A percentile compares a stretch with the other conserved stretches of the same genome.
Conservation (phyloP, 1,140 invertebrate genomes). For the Liolophura sinensis region DNA sequence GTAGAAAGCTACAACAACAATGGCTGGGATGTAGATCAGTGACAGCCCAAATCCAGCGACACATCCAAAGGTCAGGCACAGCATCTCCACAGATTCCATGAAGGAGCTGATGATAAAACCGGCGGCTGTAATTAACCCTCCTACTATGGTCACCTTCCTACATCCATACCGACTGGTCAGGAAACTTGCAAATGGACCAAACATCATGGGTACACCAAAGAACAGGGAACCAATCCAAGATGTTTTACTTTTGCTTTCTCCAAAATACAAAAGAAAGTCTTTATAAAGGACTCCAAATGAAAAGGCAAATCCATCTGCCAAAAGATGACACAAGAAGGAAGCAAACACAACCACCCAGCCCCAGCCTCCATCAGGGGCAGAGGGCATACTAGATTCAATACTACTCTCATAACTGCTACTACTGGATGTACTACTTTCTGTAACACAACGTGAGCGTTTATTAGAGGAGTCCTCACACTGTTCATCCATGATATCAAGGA, state of each 20-base stretch:
- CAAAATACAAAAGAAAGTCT: constrained; percentile 80
- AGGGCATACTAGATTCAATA: constrained; percentile 35
- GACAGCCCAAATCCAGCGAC: constrained; percentile 85
- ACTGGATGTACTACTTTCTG: constrained; percentile 1
- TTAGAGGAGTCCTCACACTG: neutral
- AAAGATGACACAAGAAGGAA: constrained; percentile 87
- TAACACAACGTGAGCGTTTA: neutral
- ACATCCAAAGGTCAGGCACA: constrained; percentile 84
- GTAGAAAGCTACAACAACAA: constrained; percentile 79
- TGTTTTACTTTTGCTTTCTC: constrained; percentile 81
- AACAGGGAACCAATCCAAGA: constrained; percentile 71
- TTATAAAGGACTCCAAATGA: constrained; percentile 60
- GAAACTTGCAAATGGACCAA: constrained; percentile 86
- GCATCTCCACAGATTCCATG: constrained; percentile 57
- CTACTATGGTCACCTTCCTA: constrained; percentile 73
- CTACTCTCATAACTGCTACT: neutral
- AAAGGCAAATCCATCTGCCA: constrained; percentile 78
- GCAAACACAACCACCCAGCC: constrained; percentile 79
- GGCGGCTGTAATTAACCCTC: constrained; percentile 71
- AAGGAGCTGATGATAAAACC: constrained; percentile 83
- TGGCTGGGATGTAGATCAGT: constrained; percentile 78
- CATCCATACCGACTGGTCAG: constrained; percentile 85
- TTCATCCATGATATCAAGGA: constrained; percentile 29
- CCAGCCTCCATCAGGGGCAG: constrained; percentile 81
- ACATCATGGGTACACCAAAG: constrained; percentile 62